Percentiles rank a stretch among this genome's conserved stretches.
Conservation (phyloP, 2,113 vertebrate species). For the Accipiter cooperii region DNA sequence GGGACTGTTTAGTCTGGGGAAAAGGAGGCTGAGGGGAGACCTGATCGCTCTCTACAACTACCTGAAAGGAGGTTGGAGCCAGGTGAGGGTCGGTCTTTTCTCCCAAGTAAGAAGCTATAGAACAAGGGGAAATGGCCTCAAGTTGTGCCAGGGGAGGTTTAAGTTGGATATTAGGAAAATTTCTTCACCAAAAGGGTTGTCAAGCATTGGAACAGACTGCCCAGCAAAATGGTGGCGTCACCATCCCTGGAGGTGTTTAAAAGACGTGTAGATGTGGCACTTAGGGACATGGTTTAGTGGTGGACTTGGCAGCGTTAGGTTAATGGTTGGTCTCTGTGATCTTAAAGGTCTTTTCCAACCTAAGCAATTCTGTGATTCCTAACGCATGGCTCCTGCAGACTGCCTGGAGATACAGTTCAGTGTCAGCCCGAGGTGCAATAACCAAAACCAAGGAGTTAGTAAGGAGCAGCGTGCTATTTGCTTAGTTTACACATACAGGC, state of each 20-base stretch:
- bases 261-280: neutral
- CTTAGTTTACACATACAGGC: neutral
- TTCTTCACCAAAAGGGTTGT: neutral
- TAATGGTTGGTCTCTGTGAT: neutral
- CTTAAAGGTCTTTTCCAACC: neutral
- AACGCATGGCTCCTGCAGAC: neutral
- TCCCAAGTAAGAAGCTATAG: too few relatives aligned
- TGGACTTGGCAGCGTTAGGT: neutral
- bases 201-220: neutral
- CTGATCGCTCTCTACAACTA: neutral
- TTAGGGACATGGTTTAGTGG: neutral
- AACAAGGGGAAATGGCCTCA: neutral
- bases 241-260: neutral
- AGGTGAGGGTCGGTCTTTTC: neutral
- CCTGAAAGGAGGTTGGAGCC: neutral
- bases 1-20: neutral
- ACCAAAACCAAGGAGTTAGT: neutral
- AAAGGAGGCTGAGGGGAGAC: neutral
- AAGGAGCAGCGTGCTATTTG: neutral
- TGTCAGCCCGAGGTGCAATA: neutral
- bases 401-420: neutral
- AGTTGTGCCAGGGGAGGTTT: neutral
- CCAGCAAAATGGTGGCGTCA: neutral
- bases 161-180: neutral
- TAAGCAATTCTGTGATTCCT: neutral